These are phyloP conservation scores for Crematogaster levior DNA, from an alignment of 2,888 invertebrate species.

Conservation along the genomic window DNA sequence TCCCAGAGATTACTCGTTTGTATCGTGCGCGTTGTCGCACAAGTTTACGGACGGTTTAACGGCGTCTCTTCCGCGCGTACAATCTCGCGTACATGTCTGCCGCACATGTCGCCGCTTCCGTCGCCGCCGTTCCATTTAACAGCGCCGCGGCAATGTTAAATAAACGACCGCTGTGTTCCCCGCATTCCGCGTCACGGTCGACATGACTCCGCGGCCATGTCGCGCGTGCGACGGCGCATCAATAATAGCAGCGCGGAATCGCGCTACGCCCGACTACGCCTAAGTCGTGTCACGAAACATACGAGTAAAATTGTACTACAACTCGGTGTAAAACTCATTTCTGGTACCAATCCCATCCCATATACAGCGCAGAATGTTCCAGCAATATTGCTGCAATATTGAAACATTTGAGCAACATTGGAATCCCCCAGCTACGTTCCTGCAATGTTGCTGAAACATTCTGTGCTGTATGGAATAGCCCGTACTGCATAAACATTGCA, in stretches of 20 bases:
- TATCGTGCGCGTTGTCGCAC: neutral
- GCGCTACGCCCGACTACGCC: neutral
- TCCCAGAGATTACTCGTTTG: too few species aligned
- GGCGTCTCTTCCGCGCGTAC: neutral
- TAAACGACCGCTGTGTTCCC: neutral
- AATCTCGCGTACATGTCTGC: neutral
- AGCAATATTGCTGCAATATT: too few species aligned
- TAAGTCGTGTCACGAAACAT: neutral
- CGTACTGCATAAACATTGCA: too few species aligned
- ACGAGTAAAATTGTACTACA: too few species aligned
- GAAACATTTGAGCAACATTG: too few species aligned
- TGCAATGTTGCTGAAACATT: too few species aligned
- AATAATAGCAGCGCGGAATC: conserved; percentile 11
- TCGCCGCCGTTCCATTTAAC: neutral
- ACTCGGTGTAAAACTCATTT: too few species aligned
- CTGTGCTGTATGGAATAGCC: too few species aligned
- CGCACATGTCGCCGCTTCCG: too few species aligned
- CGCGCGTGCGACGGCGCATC: neutral
- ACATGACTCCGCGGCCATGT: neutral
- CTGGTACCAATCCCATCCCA: too few species aligned
- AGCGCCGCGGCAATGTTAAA: neutral
- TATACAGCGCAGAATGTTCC: too few species aligned
- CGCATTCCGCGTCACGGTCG: conserved; percentile 5
- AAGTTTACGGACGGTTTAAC: neutral
- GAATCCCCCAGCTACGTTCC: too few species aligned